Conservation (phyloP, 2,113 vertebrate genomes). For the Diphyllodes magnificus region DNA sequence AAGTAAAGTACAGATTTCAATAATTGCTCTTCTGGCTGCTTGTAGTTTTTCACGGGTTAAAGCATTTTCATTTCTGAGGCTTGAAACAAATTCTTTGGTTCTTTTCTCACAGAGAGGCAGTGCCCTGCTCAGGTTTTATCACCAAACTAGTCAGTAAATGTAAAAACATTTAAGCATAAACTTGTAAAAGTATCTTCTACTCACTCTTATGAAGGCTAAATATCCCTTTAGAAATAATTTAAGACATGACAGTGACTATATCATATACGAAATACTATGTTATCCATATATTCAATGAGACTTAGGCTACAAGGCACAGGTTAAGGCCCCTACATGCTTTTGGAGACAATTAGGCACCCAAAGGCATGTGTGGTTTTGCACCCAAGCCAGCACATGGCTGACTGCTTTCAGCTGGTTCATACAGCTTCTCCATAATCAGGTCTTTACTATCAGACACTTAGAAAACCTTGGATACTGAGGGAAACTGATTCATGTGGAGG, state of each 20-base stretch:
- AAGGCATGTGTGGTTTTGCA: background rate
- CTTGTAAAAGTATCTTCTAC: background rate
- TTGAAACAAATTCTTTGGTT: background rate
- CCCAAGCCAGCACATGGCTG: background rate
- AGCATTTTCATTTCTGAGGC: background rate
- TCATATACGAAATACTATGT: background rate
- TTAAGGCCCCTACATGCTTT: background rate
- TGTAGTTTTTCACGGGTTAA: background rate
- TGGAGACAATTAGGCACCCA: background rate
- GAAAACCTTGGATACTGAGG: background rate
- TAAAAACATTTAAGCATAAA: background rate
- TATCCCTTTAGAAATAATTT: background rate
- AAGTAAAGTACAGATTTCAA: background rate
- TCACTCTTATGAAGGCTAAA: background rate
- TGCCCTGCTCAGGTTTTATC: background rate
- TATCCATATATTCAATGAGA: background rate
- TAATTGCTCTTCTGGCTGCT: background rate
- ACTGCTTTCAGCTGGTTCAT: background rate
- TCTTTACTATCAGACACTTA: background rate
- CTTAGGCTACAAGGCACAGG: background rate
- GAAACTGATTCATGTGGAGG: background rate
- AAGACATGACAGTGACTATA: background rate
- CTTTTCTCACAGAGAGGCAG: background rate
- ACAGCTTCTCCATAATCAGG: background rate
- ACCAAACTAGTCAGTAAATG: background rate